These are phyloP conservation scores for Brachionus paranguensis DNA, from an alignment of 1,140 invertebrate genomes.

Conservation along the genomic window DNA sequence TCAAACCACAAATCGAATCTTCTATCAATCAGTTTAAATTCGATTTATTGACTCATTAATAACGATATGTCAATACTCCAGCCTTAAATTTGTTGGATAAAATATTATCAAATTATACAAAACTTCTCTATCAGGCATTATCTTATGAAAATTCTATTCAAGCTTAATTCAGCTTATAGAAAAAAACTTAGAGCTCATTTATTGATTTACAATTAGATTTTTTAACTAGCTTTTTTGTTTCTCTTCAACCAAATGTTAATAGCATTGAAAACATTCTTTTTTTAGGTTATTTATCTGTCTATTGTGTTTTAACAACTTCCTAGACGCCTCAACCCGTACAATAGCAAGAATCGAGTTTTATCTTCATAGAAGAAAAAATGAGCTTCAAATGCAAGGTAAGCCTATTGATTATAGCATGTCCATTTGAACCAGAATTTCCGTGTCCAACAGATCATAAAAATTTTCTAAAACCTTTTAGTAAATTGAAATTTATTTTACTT, in stretches of 20 bases:
- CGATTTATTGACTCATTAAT: background rate
- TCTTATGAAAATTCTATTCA: background rate
- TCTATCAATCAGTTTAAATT: background rate
- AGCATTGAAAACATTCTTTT: background rate
- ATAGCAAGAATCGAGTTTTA: background rate
- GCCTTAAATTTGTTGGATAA: background rate
- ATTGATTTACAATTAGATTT: background rate
- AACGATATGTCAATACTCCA: background rate
- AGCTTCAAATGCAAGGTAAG: conserved; percentile 8
- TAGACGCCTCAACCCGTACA: background rate
- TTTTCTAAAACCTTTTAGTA: background rate
- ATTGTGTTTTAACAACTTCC: background rate
- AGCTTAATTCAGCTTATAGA: background rate
- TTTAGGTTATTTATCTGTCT: background rate
- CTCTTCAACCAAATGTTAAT: background rate
- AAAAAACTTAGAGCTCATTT: background rate
- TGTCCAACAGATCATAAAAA: background rate
- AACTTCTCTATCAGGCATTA: background rate
- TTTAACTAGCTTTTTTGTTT: conserved; percentile 1
- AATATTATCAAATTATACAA: background rate
- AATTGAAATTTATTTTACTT: background rate
- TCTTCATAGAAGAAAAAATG: background rate
- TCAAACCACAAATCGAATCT: background rate
- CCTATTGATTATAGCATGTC: background rate
- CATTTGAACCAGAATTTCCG: background rate